Evolutionary conservation across 2,888 invertebrate species (phyloP).

Genomic region (Sturmia bella): DNA sequence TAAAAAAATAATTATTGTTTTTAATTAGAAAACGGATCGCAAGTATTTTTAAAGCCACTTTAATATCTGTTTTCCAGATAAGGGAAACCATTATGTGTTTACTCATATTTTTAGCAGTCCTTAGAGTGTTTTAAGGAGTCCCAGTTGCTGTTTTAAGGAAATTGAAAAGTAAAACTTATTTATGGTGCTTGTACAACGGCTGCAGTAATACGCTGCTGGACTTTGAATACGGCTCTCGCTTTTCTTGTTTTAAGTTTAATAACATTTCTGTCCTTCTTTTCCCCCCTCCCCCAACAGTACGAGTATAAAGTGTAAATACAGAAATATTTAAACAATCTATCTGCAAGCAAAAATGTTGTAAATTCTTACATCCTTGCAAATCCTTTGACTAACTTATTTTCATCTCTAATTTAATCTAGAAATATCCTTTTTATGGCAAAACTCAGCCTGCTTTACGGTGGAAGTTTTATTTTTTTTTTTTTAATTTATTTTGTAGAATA

Average conservation of each 20-base stretch:
- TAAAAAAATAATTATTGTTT: no score
- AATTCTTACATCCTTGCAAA: constrained; percentile 15
- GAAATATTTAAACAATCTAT: not conserved
- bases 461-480: constrained; percentile 7
- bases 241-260: no score
- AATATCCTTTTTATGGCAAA: constrained; percentile 6
- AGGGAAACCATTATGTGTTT: not conserved
- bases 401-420: constrained; percentile 31
- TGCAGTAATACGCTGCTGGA: not conserved
- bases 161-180: not conserved
- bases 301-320: no score
- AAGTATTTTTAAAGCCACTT: not conserved
- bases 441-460: constrained; percentile 24
- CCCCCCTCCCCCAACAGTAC: no score
- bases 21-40: no score
- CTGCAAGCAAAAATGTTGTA: not conserved
- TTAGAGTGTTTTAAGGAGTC: constrained; percentile 29
- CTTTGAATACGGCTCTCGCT: not conserved
- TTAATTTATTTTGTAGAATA: not conserved
- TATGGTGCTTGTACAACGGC: not conserved
- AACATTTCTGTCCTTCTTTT: no score
- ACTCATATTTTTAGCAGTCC: constrained; percentile 18
- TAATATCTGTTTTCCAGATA: not conserved
- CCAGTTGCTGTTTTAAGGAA: constrained; percentile 29
- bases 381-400: constrained; percentile 30